A percentile compares a stretch with the other conserved stretches of the same genome.
Conservation (phyloP, 1,140 invertebrate species). For the Matsumurasca onukii region DNA sequence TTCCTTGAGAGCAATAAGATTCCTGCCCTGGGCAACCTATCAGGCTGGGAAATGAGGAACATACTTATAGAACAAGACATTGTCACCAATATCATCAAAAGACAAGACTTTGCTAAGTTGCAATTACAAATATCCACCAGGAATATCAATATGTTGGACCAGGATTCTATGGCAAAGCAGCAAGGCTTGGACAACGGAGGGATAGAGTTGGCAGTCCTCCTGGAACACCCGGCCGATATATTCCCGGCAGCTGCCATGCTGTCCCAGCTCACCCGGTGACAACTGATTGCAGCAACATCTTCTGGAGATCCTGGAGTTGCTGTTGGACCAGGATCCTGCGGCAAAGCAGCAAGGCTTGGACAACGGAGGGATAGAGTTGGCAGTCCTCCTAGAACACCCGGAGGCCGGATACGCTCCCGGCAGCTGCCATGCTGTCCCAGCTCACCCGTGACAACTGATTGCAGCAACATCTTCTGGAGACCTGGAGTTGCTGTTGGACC, state of each 20-base stretch:
- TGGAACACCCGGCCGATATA: constrained; percentile 4
- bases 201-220: background rate
- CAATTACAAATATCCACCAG: too few relatives aligned
- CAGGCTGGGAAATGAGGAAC: too few relatives aligned
- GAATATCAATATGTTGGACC: constrained; percentile 1
- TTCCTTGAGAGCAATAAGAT: too few relatives aligned
- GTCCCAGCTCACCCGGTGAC: constrained; percentile 1
- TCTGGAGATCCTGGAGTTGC: background rate
- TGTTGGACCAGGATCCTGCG: background rate
- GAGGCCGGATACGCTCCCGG: background rate
- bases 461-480: background rate
- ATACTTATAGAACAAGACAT: too few relatives aligned
- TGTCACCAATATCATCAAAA: too few relatives aligned
- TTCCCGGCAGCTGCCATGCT: background rate
- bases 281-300: too few relatives aligned
- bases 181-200: background rate
- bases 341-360: background rate
- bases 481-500: background rate
- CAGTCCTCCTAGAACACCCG: constrained; percentile 11
- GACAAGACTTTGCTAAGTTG: too few relatives aligned
- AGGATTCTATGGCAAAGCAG: background rate
- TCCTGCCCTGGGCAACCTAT: too few relatives aligned
- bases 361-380: background rate
- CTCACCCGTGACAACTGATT: constrained; percentile 4
- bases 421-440: background rate